These are phyloP conservation scores for Nyctereutes procyonoides DNA, from an alignment of 2,113 vertebrate genomes.

Conservation along the genomic window DNA sequence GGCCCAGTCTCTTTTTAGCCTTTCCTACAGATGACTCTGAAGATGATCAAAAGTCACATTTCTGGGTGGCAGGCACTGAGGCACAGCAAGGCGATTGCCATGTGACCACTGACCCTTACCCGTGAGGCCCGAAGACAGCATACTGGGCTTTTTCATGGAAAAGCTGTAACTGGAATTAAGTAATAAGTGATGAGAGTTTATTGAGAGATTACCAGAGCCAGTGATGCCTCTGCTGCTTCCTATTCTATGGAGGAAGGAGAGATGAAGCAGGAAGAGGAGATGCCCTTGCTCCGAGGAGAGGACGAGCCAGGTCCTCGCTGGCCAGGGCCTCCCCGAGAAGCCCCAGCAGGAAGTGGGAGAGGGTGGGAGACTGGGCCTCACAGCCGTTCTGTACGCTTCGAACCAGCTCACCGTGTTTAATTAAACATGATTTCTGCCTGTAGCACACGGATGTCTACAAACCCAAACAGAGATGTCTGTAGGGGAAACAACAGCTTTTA, in stretches of 20 bases:
- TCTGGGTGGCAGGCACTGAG: neutral
- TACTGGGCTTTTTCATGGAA: neutral
- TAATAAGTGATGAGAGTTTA: neutral
- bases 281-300: accelerated
- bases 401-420: neutral
- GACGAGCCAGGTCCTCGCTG: accelerated
- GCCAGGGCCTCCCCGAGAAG: neutral
- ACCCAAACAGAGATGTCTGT: slow-evolving; percentile 13
- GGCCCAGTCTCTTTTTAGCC: neutral
- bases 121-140: too few relatives aligned
- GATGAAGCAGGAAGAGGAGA: neutral
- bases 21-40: neutral
- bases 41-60: neutral
- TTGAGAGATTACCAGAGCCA: neutral
- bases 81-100: too few relatives aligned
- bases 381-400: neutral
- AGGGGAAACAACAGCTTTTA: neutral
- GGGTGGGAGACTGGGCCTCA: neutral
- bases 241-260: neutral
- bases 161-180: neutral
- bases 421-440: neutral
- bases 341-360: neutral
- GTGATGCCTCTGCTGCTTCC: neutral
- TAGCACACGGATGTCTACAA: neutral
- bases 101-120: neutral